phyloP scores from a whole-genome alignment of 2,113 vertebrate genomes.

The Cinclus cinclus region DNA sequence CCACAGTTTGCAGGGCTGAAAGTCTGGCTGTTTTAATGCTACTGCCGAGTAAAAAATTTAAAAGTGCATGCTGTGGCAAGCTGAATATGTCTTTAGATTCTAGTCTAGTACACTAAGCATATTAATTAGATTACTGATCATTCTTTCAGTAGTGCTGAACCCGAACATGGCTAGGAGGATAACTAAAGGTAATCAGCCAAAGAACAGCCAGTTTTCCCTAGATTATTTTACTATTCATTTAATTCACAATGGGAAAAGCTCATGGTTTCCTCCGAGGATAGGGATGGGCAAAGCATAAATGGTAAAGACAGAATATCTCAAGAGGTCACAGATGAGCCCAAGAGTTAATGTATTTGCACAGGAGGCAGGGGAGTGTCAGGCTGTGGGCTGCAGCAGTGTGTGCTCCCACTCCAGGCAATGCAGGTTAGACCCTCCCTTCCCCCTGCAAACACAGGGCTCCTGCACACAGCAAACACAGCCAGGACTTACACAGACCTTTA shows the following conservation, averaged over 20 bases:
- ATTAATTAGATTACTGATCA: slow-evolving; percentile 55
- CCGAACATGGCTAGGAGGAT: background rate
- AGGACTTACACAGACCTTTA: background rate
- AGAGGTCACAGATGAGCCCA: background rate
- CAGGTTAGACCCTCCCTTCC: background rate
- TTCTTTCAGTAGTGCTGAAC: slow-evolving; percentile 1
- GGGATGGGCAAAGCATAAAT: background rate
- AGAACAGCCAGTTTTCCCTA: slow-evolving; percentile 18
- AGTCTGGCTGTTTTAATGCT: slow-evolving; percentile 52
- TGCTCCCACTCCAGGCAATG: background rate
- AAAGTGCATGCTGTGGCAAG: slow-evolving; percentile 29
- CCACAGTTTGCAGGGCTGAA: slow-evolving; percentile 30
- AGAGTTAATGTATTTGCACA: background rate
- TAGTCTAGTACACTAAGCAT: slow-evolving; percentile 22
- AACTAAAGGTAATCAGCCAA: slow-evolving; percentile 22
- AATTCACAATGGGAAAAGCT: background rate
- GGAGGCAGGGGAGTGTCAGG: background rate
- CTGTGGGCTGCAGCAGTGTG: background rate
- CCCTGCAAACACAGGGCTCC: background rate
- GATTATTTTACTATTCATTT: slow-evolving; percentile 50
- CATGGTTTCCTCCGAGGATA: background rate
- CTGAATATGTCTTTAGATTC: background rate
- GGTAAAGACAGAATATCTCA: background rate
- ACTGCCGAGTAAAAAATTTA: background rate
- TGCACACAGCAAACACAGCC: background rate